phyloP scores from a whole-genome alignment of 2,888 invertebrate genomes.

The Campaea margaritaria region DNA sequence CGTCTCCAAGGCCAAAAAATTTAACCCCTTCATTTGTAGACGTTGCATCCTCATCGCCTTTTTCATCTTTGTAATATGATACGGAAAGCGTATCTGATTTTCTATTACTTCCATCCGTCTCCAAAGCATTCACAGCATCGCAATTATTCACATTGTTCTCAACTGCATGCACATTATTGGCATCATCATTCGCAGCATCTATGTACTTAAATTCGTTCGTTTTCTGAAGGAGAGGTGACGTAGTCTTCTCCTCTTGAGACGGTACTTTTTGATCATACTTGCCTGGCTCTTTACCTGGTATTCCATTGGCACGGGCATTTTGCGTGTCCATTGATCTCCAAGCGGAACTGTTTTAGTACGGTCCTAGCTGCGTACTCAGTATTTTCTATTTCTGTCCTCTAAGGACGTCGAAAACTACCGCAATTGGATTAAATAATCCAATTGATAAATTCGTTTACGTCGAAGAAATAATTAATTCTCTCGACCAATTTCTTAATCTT shows the following conservation, averaged over 20 bases:
- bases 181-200: slow-evolving; percentile 63
- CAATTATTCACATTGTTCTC: slow-evolving; percentile 67
- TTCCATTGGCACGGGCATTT: slow-evolving; percentile 76
- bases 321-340: slow-evolving; percentile 78
- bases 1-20: slow-evolving; percentile 81
- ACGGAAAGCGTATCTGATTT: slow-evolving; percentile 63
- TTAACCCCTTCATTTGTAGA: slow-evolving; percentile 81
- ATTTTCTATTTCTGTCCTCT: slow-evolving; percentile 61
- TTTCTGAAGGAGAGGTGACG: slow-evolving; percentile 73
- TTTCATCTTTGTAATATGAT: slow-evolving; percentile 60
- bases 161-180: slow-evolving; percentile 51
- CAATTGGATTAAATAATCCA: slow-evolving; percentile 68
- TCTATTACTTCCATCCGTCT: slow-evolving; percentile 61
- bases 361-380: slow-evolving; percentile 60
- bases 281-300: slow-evolving; percentile 74
- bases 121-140: slow-evolving; percentile 72
- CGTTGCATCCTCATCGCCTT: slow-evolving; percentile 73
- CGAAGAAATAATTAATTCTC: slow-evolving; percentile 73
- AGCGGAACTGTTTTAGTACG: slow-evolving; percentile 62
- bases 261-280: slow-evolving; percentile 74
- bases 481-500: slow-evolving; percentile 85
- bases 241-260: slow-evolving; percentile 81
- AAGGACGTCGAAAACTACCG: slow-evolving; percentile 64
- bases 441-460: slow-evolving; percentile 64
- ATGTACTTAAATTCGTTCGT: slow-evolving; percentile 69